Evolutionary conservation across 2,888 invertebrate genomes (phyloP), one percentile per base, ranked within the genome.

Genomic region (Apotomis turbidana): DNA sequence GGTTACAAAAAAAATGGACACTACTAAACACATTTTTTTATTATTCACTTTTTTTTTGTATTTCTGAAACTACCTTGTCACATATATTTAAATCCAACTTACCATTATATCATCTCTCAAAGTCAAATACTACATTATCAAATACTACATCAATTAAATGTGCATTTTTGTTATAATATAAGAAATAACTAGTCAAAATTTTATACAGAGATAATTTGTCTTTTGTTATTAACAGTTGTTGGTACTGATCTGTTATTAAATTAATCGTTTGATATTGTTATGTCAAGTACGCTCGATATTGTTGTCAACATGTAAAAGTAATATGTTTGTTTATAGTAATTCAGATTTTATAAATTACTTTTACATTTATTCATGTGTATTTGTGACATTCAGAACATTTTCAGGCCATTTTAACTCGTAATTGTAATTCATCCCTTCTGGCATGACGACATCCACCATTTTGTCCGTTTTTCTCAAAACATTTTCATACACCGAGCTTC

Each of bases 391-490:
- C 46, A 6, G 27, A 51, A 67, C 71, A 67, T 71, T 67, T 46
- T 41, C 59, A 13, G 10, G 46, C 41, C 44, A 66, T 60, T 54
- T n/a, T 44, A 13, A 10, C 3, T 44, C 44, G 58, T 64, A 60
- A n/a, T 13, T 55, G 59, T 55, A 46, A 41, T 57, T 46, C 64
- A 54, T 66, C 55, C 38, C 60, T 13, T 63, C 66, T 27, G 59
- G 67, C 71, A 61, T 71, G 70, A 44, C 44, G 15, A 57, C 67
- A 62, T 63, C 58, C 71, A 57, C 62, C 70, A 66, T 70, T 64
- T 73, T 64, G 46, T 66, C 46, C n/a, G 9, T 62, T 44, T 12
- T 60, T 58, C 6, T 27, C 54, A 6, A 41, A 61, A 10, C 54
- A 66, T 55, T 61, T 72, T 57, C 46, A 61, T 66, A 59, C 38